Conservation (phyloP, 1,140 invertebrate genomes). For the Scaptomyza graminum region DNA sequence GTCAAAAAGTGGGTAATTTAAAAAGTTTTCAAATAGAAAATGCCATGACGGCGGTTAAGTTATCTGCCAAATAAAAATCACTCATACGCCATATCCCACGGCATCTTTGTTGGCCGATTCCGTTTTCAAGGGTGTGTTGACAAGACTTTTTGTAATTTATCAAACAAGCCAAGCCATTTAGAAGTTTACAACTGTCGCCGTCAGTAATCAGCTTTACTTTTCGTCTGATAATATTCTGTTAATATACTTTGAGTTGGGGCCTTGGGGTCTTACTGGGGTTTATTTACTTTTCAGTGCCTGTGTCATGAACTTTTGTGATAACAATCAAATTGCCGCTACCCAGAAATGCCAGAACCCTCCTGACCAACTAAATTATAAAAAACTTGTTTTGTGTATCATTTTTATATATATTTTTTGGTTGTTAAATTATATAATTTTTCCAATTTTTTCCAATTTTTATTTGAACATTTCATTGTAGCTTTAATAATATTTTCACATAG, state of each 20-base stretch:
- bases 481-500: slow-evolving; percentile 52
- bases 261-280: slow-evolving; percentile 7
- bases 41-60: slow-evolving; percentile 76
- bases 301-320: slow-evolving; percentile 11
- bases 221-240: slow-evolving; percentile 64
- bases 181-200: slow-evolving; percentile 75
- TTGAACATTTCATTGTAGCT: slow-evolving; percentile 64
- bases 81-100: slow-evolving; percentile 63
- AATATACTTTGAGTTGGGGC: slow-evolving; percentile 56
- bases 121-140: slow-evolving; percentile 1
- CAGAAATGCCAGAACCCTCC: slow-evolving; percentile 7
- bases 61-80: slow-evolving; percentile 78
- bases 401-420: slow-evolving; percentile 39
- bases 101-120: slow-evolving; percentile 44
- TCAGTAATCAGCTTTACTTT: slow-evolving; percentile 75
- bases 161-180: slow-evolving; percentile 52
- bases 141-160: slow-evolving; percentile 64
- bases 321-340: background rate
- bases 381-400: slow-evolving; percentile 43
- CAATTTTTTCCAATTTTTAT: slow-evolving; percentile 66
- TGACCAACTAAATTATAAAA: slow-evolving; percentile 22
- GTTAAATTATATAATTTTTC: slow-evolving; percentile 35
- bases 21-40: slow-evolving; percentile 14
- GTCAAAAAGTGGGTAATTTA: slow-evolving; percentile 60
- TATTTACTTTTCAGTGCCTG: slow-evolving; percentile 48